Base-by-base conservation (phyloP, 1,140 invertebrate species). In the Venustaconcha ellipsiformis region DNA sequence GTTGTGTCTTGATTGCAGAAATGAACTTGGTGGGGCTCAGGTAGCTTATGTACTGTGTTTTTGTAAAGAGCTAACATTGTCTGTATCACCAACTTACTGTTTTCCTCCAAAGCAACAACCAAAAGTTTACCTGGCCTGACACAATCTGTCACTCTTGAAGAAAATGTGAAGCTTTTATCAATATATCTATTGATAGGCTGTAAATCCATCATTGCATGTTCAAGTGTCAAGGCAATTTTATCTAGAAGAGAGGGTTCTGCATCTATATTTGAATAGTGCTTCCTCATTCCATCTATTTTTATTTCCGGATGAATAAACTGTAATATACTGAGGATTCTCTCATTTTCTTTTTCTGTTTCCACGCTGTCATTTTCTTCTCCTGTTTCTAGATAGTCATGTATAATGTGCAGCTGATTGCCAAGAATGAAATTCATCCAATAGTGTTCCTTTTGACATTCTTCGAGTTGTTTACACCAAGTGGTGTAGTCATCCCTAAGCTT, bases 41-140 rank as follows among this genome's bases (percentile, higher is more conserved):
- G 82, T 58, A 83, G n/a, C 3, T 63, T 57, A 17, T 68, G 18
- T 20, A 72, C 80, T 58, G 82, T 83, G 57, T 83, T 81, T 17
- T 62, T 15, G 63, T 78, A 80, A 18, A 83, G 57, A 55, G 80
- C 76, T 55, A 83, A 56, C 5, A 83, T 20, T 58, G 78, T 83
- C 11, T 76, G 30, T 1, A 82, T 70, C 20, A 72, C 67, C 63
- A 72, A 69, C 5, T 72, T 67, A 18, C 77, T 78, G 57, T 66
- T 26, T 56, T 77, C 73, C 15, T 77, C 67, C 48, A 77, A 30
- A 20, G 48, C 66, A 18, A 63, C 67, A 56, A 80, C 13, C 11
- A 67, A 62, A 0, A 77, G 1, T 57, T 73, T 57, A 18, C 67
- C 64, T 66, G 70, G 23, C 17, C 67, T 66, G 14, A 76, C 66